phyloP scores from a whole-genome alignment of 2,888 invertebrate species.

The Ophonus ardosiacus region DNA sequence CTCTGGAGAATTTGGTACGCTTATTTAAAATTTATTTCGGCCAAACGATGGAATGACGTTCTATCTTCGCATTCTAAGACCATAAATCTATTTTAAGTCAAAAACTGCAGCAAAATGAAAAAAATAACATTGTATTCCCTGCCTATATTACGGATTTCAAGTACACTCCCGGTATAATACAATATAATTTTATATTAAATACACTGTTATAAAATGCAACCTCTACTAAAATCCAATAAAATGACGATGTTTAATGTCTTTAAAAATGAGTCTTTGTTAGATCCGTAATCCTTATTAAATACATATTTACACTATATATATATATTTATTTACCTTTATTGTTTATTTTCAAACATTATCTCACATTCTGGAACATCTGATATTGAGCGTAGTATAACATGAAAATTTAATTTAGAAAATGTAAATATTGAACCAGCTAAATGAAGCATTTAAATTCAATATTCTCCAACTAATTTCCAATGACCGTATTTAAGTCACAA shows the following conservation, averaged over 20 bases:
- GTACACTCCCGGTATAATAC: no score
- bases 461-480: constrained; percentile 20
- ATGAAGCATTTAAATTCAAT: constrained; percentile 23
- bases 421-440: constrained; percentile 6
- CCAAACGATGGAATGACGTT: no score
- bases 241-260: no score
- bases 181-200: no score
- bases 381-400: neutral
- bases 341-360: neutral
- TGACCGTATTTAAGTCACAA: constrained; percentile 12
- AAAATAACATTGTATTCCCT: neutral
- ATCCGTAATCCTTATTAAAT: neutral
- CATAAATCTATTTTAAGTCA: neutral
- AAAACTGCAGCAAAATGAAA: neutral
- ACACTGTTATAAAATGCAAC: no score
- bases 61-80: no score
- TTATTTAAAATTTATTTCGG: no score
- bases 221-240: no score
- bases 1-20: no score
- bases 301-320: neutral
- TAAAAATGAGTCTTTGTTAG: no score
- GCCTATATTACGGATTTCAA: no score
- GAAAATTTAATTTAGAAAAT: neutral
- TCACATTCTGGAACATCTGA: neutral
- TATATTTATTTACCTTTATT: neutral